Conservation (phyloP, 2,113 vertebrate species). For the Cyprinus carpio region DNA sequence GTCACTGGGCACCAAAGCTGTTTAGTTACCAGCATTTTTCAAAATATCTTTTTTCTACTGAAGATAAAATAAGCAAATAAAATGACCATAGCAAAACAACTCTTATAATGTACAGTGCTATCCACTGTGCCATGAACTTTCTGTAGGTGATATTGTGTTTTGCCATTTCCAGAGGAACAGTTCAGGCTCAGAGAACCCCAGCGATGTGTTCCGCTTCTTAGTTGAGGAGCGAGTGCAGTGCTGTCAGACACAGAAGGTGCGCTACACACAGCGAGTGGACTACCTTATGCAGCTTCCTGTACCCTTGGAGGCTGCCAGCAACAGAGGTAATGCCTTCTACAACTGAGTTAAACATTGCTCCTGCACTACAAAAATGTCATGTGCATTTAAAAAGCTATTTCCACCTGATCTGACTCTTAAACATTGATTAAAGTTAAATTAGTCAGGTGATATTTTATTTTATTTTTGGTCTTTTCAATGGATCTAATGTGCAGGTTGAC, state of each 20-base stretch:
- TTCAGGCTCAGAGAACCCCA: constrained; percentile 89
- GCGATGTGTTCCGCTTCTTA: constrained; percentile 93
- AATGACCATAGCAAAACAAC: neutral
- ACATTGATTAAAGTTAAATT: neutral
- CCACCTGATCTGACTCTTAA: neutral
- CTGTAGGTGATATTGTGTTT: neutral
- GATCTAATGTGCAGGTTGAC: neutral
- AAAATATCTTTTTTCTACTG: neutral
- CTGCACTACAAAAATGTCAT: too few relatives aligned
- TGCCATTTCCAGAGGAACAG: constrained; percentile 84
- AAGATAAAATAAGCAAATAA: too few relatives aligned
- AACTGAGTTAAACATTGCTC: neutral
- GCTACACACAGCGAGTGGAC: constrained; percentile 90
- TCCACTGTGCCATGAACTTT: neutral
- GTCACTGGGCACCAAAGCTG: neutral
- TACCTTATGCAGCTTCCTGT: constrained; percentile 94
- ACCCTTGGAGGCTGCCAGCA: constrained; percentile 88
- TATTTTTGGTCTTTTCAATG: neutral
- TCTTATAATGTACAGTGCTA: neutral
- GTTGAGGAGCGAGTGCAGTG: constrained; percentile 95
- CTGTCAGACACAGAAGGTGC: constrained; percentile 92
- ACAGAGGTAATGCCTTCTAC: constrained; percentile 81
- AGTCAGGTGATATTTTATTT: neutral
- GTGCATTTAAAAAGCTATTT: neutral
- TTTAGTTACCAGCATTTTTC: neutral